phyloP scores from a whole-genome alignment of 2,888 invertebrate genomes.

The Drosophila acutilabella region DNA sequence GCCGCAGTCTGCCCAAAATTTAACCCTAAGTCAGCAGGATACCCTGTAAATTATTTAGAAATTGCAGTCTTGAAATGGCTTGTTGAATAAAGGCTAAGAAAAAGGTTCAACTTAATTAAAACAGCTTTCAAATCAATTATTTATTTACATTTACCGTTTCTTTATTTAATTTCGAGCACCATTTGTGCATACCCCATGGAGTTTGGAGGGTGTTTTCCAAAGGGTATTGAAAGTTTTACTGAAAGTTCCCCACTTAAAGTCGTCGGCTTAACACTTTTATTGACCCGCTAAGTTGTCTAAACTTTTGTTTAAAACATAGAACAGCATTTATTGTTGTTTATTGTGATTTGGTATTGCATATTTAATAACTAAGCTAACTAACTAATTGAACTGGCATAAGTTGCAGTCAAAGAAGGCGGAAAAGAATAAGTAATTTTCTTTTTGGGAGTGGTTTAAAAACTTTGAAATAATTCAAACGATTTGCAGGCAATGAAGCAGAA shows the following conservation, averaged over 20 bases:
- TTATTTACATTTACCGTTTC: no score
- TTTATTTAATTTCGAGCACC: no score
- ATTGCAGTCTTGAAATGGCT: no score
- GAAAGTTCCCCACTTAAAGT: slow-evolving; percentile 39
- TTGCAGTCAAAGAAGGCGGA: slow-evolving; percentile 5
- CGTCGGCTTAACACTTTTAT: slow-evolving; percentile 38
- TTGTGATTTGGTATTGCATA: slow-evolving; percentile 9
- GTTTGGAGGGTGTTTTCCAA: not conserved
- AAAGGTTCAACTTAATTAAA: no score
- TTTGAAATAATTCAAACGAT: slow-evolving; percentile 26
- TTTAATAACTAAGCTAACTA: slow-evolving; percentile 25
- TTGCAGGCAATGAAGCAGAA: slow-evolving; percentile 21
- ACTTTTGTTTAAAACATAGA: slow-evolving; percentile 20
- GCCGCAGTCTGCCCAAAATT: slow-evolving; percentile 1
- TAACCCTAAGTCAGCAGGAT: not conserved
- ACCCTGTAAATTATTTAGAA: not conserved
- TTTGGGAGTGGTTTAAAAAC: slow-evolving; percentile 5
- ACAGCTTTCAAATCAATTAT: no score
- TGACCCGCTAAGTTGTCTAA: slow-evolving; percentile 33
- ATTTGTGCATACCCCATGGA: no score
- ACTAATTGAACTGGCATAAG: slow-evolving; percentile 37
- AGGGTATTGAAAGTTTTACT: slow-evolving; percentile 13
- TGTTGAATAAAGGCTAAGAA: no score
- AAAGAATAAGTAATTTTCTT: no score
- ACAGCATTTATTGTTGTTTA: not conserved